These are phyloP conservation scores for Siniperca obscura DNA, from an alignment of 2,797 vertebrate genomes.

Conservation along the genomic window DNA sequence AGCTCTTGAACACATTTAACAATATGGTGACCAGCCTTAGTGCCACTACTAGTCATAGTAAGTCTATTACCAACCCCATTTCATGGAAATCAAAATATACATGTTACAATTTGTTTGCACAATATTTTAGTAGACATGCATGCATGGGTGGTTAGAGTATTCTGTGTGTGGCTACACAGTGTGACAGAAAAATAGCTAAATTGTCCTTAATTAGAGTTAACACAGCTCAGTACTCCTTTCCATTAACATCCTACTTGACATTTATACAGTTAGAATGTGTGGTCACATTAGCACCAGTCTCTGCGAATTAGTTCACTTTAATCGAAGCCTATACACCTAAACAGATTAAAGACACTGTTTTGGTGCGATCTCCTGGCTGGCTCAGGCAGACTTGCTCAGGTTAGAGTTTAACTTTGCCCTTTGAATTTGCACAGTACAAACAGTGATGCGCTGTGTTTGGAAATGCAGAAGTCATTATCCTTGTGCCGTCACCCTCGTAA, in stretches of 20 bases:
- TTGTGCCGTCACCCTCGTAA: neutral
- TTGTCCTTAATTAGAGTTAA: no score
- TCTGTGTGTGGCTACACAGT: neutral
- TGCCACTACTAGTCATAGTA: neutral
- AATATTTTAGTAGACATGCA: neutral
- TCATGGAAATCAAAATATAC: neutral
- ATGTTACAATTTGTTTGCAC: neutral
- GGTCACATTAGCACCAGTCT: neutral
- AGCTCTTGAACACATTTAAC: neutral
- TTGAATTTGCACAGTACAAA: no score
- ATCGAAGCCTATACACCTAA: no score
- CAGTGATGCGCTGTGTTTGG: neutral
- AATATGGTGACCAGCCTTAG: neutral
- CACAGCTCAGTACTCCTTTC: no score
- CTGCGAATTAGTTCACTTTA: no score
- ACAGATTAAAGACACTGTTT: no score
- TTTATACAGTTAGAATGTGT: neutral
- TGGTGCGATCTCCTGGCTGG: no score
- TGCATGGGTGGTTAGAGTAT: no score
- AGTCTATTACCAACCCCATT: neutral
- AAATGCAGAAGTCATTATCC: conserved; percentile 8
- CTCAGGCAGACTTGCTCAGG: neutral
- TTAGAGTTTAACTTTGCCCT: neutral
- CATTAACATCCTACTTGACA: no score
- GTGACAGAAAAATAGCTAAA: neutral